These are phyloP conservation scores for Climacteris rufus DNA, from an alignment of 2,113 vertebrate species.

Conservation along the genomic window DNA sequence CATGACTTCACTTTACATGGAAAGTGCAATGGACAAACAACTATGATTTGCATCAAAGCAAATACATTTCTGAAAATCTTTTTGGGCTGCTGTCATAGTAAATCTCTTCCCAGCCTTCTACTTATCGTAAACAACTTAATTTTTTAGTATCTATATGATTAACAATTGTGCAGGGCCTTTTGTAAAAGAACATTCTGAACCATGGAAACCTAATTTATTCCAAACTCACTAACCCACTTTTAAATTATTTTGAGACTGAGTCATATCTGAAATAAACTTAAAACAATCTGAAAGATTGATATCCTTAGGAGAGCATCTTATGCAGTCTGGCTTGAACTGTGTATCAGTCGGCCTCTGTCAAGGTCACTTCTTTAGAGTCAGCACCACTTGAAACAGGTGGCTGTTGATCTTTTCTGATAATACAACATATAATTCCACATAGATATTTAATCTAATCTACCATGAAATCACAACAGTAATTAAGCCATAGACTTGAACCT, in stretches of 20 bases:
- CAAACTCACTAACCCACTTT: not conserved
- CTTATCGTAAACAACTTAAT: not conserved
- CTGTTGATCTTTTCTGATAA: not conserved
- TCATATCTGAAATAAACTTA: not conserved
- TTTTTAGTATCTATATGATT: not conserved
- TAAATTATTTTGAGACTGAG: not conserved
- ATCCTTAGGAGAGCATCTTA: not conserved
- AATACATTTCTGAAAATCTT: not conserved
- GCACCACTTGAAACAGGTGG: not conserved
- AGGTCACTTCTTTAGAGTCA: not conserved
- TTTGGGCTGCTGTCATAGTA: not conserved
- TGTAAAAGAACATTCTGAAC: not conserved
- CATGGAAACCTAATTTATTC: not conserved
- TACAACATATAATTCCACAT: not conserved
- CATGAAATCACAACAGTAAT: not conserved
- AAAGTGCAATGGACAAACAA: not conserved
- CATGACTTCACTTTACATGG: not conserved
- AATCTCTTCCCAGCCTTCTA: not conserved
- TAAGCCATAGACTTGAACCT: not conserved
- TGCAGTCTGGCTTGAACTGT: not conserved
- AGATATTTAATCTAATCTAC: not conserved
- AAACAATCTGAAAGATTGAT: not conserved
- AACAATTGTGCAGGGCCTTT: not conserved
- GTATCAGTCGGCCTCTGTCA: not conserved
- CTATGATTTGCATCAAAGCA: not conserved